phyloP scores from a whole-genome alignment of 37 sponge, comb jelly and placozoan species.

The Halisarca cf. caerulea region DNA sequence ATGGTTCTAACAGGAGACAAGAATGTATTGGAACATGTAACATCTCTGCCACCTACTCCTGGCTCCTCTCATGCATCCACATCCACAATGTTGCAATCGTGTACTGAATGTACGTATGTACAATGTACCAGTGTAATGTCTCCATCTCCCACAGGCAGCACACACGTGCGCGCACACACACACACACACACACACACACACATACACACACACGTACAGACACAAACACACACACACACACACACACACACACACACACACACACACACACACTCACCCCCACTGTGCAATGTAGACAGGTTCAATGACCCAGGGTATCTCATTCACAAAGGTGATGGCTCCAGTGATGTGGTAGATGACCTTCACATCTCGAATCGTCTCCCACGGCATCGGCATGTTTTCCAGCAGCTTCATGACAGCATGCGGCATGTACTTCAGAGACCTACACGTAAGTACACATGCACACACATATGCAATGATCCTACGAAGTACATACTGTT shows the following conservation, averaged over 20 bases:
- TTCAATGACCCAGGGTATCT: constrained; percentile 98
- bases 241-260: constrained; percentile 5
- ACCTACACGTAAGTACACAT: constrained; percentile 42
- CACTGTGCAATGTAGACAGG: constrained; percentile 98
- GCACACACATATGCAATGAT: background rate
- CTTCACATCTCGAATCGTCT: constrained; percentile 95
- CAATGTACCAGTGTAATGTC: too few species aligned
- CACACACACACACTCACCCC: constrained; percentile 76
- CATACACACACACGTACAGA: too few species aligned
- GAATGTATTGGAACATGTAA: background rate
- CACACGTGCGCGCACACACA: too few species aligned
- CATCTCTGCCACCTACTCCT: background rate
- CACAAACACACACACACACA: background rate
- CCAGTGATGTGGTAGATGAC: constrained; percentile 99
- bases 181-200: background rate
- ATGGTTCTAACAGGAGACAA: constrained; percentile 64
- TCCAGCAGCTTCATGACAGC: constrained; percentile 98
- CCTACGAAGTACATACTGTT: background rate
- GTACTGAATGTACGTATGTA: too few species aligned
- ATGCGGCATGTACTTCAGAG: constrained; percentile 99
- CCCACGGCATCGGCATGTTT: constrained; percentile 99
- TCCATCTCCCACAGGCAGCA: too few species aligned
- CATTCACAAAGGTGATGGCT: constrained; percentile 98
- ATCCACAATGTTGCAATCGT: background rate
- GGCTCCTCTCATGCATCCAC: background rate